Evolutionary conservation across 2,113 vertebrate genomes (phyloP).

Genomic region (Cyanoderma ruficeps): DNA sequence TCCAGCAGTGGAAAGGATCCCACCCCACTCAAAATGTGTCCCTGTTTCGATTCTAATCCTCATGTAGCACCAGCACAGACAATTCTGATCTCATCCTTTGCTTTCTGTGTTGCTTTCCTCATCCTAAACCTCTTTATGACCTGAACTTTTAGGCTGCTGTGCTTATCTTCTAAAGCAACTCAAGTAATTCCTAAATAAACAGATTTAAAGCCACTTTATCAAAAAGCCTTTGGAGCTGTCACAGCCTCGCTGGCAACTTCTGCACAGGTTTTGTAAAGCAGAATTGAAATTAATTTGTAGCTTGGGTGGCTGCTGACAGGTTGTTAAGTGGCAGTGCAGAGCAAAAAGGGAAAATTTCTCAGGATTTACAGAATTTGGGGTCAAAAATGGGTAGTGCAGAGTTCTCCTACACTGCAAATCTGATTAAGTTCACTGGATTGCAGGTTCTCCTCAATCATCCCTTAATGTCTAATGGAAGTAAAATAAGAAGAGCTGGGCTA

Average conservation of each 20-base stretch:
- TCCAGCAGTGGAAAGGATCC: neutral
- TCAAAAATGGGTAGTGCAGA: neutral
- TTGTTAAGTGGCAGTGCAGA: neutral
- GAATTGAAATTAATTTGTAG: neutral
- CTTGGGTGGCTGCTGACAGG: neutral
- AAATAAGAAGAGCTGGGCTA: neutral
- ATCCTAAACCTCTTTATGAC: slow-evolving; percentile 17
- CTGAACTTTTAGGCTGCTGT: slow-evolving; percentile 5
- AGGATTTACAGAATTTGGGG: neutral
- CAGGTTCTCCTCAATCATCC: neutral
- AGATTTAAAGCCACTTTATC: neutral
- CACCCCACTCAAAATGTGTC: neutral
- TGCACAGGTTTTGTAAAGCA: neutral
- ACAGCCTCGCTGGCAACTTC: neutral
- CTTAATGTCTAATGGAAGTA: neutral
- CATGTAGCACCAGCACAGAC: neutral
- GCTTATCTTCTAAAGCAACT: neutral
- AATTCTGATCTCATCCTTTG: slow-evolving; percentile 5
- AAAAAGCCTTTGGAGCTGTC: neutral
- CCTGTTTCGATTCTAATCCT: neutral
- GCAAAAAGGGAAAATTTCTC: neutral
- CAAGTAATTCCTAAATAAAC: neutral
- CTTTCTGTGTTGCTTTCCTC: slow-evolving; percentile 55
- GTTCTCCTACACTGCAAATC: neutral
- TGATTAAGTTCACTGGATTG: neutral